These are phyloP conservation scores for Hiodon tergisus DNA, from an alignment of 2,113 vertebrate genomes.

Conservation along the genomic window DNA sequence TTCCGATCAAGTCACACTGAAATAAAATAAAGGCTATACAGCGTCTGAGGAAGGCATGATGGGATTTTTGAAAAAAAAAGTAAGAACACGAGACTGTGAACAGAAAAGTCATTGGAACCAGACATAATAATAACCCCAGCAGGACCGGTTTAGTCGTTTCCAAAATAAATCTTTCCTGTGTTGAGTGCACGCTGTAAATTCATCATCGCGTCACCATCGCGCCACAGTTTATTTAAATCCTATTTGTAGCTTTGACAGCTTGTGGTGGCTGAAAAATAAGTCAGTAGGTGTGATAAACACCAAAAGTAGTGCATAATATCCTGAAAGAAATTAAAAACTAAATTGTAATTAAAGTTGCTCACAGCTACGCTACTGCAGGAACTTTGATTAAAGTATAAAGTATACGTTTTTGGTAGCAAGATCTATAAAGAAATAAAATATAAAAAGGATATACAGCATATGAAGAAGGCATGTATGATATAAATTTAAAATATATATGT, in stretches of 20 bases:
- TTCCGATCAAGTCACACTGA: background rate
- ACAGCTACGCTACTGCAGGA: too few species aligned
- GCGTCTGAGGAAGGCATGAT: background rate
- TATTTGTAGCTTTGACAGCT: slow-evolving; percentile 33
- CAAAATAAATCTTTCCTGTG: slow-evolving; percentile 44
- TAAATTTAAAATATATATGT: too few species aligned
- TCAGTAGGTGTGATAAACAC: slow-evolving; percentile 19
- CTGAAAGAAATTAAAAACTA: slow-evolving; percentile 6
- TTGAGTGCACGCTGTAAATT: slow-evolving; percentile 29
- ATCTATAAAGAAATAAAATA: too few species aligned
- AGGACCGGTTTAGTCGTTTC: slow-evolving; percentile 42
- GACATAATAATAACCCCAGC: slow-evolving; percentile 38
- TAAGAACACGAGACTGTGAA: background rate
- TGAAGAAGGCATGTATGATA: too few species aligned
- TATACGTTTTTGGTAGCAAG: too few species aligned
- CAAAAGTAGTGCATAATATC: background rate
- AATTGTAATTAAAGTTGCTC: too few species aligned
- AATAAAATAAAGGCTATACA: background rate
- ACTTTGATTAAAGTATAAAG: too few species aligned
- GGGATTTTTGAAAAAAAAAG: background rate
- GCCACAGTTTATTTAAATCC: slow-evolving; percentile 36
- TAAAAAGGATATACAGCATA: too few species aligned
- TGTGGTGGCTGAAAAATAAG: slow-evolving; percentile 21
- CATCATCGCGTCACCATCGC: slow-evolving; percentile 34
- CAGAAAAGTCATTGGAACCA: slow-evolving; percentile 10